These are phyloP conservation scores for Drosophila prosaltans DNA, from an alignment of 1,140 invertebrate species.

Conservation along the genomic window DNA sequence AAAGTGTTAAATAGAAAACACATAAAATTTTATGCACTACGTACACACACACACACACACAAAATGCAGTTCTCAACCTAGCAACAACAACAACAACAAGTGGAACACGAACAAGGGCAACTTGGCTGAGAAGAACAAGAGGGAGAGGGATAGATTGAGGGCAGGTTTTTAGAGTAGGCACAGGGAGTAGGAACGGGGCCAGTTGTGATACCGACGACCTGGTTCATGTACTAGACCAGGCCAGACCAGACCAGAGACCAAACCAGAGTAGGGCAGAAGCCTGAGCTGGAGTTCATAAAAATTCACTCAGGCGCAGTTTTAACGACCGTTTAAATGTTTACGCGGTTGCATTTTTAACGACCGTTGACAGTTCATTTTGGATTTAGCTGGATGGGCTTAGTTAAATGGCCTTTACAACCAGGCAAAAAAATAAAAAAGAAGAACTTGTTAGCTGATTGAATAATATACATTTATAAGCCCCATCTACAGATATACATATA, in stretches of 20 bases:
- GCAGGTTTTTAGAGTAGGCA: conserved; percentile 13
- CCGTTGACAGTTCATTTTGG: conserved; percentile 74
- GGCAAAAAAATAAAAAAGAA: background rate
- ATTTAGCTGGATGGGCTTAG: conserved; percentile 59
- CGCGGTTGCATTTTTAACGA: conserved; percentile 74
- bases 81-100: conserved; percentile 11
- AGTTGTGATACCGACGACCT: background rate
- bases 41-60: conserved; percentile 9
- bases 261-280: background rate
- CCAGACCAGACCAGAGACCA: too few relatives aligned
- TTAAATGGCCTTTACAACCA: conserved; percentile 43
- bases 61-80: background rate
- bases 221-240: background rate
- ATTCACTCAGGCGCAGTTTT: conserved; percentile 74
- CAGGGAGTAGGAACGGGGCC: background rate
- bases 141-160: background rate
- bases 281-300: conserved; percentile 58
- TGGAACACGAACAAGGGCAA: conserved; percentile 13
- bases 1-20: conserved; percentile 75
- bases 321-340: conserved; percentile 73
- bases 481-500: background rate
- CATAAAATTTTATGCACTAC: conserved; percentile 70
- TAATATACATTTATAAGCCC: conserved; percentile 7
- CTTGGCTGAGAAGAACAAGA: background rate
- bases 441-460: conserved; percentile 1